A percentile compares a stretch with the other conserved stretches of the same genome.
Conservation (phyloP, 2,888 invertebrate species). For the Cantharis flavilabris region DNA sequence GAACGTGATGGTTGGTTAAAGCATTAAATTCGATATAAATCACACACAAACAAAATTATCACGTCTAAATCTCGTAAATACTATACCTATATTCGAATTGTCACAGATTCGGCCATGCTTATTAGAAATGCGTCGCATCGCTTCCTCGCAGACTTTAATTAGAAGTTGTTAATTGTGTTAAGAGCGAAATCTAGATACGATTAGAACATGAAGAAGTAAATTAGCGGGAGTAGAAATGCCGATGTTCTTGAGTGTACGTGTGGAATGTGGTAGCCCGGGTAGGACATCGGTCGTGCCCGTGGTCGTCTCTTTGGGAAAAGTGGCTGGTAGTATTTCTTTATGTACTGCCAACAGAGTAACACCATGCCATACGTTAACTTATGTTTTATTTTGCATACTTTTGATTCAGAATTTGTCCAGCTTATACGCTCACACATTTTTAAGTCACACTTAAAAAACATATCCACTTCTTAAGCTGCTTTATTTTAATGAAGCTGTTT, state of each 20-base stretch:
- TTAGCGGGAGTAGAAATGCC: constrained; percentile 26
- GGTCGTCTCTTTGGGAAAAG: constrained; percentile 30
- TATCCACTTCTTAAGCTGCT: too few species aligned
- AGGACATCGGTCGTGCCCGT: constrained; percentile 34
- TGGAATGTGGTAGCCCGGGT: constrained; percentile 42
- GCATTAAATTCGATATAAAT: constrained; percentile 17
- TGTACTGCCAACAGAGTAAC: constrained; percentile 35
- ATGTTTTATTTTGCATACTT: constrained; percentile 19
- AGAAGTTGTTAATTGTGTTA: neutral
- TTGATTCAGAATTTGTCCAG: neutral
- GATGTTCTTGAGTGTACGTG: constrained; percentile 33
- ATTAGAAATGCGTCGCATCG: too few species aligned
- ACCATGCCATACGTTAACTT: constrained; percentile 35
- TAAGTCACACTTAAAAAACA: neutral
- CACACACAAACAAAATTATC: constrained; percentile 21
- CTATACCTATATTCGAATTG: too few species aligned
- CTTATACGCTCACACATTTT: neutral
- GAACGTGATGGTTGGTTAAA: constrained; percentile 15
- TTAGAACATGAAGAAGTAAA: constrained; percentile 12
- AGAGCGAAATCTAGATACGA: neutral
- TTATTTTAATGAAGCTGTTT: neutral
- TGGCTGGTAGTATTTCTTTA: constrained; percentile 27
- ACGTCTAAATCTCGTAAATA: neutral
- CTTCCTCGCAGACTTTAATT: neutral
- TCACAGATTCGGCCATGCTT: too few species aligned